Conservation (phyloP, 1,140 invertebrate genomes). For the Theocolax elegans region DNA sequence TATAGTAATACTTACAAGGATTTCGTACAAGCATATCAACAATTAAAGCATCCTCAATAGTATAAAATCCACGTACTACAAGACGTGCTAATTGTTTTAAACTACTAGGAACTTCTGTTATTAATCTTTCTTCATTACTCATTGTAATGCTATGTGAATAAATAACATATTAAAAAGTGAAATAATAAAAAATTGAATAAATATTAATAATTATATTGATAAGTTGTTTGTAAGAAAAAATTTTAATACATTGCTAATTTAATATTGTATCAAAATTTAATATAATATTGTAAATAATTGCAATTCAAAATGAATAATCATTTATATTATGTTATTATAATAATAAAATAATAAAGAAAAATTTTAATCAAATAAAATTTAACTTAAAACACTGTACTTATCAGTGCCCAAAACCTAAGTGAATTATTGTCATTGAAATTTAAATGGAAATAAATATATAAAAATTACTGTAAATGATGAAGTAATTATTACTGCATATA, state of each 20-base stretch:
- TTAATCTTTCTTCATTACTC: slow-evolving; percentile 65
- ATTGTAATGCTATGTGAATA: slow-evolving; percentile 41
- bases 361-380: not conserved
- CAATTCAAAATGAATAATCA: too few species aligned
- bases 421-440: too few species aligned
- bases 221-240: not conserved
- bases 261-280: too few species aligned
- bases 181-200: too few species aligned
- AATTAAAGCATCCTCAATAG: slow-evolving; percentile 91
- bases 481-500: too few species aligned
- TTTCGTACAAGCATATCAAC: slow-evolving; percentile 95
- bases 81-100: slow-evolving; percentile 90
- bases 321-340: not conserved
- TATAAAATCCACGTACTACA: slow-evolving; percentile 92
- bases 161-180: not conserved
- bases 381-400: not conserved
- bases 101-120: slow-evolving; percentile 89
- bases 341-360: not conserved
- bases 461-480: too few species aligned
- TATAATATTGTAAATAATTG: too few species aligned
- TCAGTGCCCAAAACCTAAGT: too few species aligned
- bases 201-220: too few species aligned
- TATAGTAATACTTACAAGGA: slow-evolving; percentile 75
- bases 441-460: too few species aligned
- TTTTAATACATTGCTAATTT: not conserved